Base-by-base conservation (phyloP, 2,888 invertebrate species). In the Polydrusus tereticollis region DNA sequence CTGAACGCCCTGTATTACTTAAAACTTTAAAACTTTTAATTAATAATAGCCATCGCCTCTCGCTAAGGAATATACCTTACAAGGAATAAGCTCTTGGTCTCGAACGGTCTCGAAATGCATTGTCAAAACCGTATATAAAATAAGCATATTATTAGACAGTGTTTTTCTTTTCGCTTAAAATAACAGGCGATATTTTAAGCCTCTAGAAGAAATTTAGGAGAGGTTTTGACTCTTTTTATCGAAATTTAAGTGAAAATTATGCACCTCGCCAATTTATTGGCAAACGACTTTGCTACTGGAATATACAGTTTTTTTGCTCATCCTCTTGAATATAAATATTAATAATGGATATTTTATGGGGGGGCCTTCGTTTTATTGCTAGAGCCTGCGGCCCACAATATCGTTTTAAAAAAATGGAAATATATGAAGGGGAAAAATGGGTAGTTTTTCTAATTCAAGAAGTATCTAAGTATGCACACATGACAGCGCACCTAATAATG, bases 221-320 rank as follows among this genome's bases (percentile, higher is more conserved):
- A 41, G 55, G 69, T 73, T 66, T 69, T 73, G 73, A 65, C 73
- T 66, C 66, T 69, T 69, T 69, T 73, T 66, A 69, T 65, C 65
- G 73, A 66, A 69, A 62, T 73, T 73, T 73, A 73, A 73, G 66
- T 69, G 69, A 69, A 73, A 69, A 73, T 73, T 73, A 73, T 73
- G 55, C 73, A 69, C 45, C 33, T 14, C 8, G 45, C 14, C 38
- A 65, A 59, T 73, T 69, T 72, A 68, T 68, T 47, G 10, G 58
- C 58, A 58, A 38, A 33, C 38, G 26, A 23, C 50, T 63, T 57
- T 41, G 73, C 73, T 73, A 73, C 73, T 59, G 73, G 66, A 70
- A 70, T 70, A 58, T 65, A 47, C 38, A n/a, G 20, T 62, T 41
- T 58, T 58, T 64, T 64, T n/a, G 52, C 29, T 47, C 33, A 29